These are phyloP conservation scores for Bambusicola thoracicus DNA, from an alignment of 2,113 vertebrate species.

Conservation along the genomic window DNA sequence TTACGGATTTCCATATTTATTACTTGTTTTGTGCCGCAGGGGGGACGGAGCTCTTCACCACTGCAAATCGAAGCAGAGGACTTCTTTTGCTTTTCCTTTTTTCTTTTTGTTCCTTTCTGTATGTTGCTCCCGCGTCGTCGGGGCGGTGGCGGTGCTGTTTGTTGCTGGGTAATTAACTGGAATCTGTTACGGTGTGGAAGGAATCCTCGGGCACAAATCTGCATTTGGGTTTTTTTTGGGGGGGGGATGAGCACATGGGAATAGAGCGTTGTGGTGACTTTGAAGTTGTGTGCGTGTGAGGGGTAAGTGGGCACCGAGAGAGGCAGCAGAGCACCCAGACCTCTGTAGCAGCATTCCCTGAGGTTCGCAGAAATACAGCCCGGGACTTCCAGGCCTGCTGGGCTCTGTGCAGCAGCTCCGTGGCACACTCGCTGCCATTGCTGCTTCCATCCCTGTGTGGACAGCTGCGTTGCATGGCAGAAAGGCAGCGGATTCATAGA, in stretches of 20 bases:
- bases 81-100: neutral
- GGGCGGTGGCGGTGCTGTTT: neutral
- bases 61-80: constrained; percentile 41
- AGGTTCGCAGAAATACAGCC: neutral
- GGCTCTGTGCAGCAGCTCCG: neutral
- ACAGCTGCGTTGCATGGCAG: neutral
- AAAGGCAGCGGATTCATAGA: neutral
- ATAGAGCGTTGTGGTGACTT: neutral
- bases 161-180: neutral
- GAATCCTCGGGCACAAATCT: neutral
- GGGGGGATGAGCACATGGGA: rapidly evolving
- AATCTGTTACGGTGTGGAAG: neutral
- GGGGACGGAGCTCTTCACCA: neutral
- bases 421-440: neutral
- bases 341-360: neutral
- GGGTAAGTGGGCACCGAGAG: neutral
- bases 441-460: neutral
- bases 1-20: constrained; percentile 80
- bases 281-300: rapidly evolving
- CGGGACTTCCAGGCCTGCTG: neutral
- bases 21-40: constrained; percentile 26
- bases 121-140: neutral
- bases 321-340: neutral
- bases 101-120: neutral
- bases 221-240: neutral